These are phyloP conservation scores for Eucera pruinosa DNA, from an alignment of 2,888 invertebrate genomes.

Conservation along the genomic window DNA sequence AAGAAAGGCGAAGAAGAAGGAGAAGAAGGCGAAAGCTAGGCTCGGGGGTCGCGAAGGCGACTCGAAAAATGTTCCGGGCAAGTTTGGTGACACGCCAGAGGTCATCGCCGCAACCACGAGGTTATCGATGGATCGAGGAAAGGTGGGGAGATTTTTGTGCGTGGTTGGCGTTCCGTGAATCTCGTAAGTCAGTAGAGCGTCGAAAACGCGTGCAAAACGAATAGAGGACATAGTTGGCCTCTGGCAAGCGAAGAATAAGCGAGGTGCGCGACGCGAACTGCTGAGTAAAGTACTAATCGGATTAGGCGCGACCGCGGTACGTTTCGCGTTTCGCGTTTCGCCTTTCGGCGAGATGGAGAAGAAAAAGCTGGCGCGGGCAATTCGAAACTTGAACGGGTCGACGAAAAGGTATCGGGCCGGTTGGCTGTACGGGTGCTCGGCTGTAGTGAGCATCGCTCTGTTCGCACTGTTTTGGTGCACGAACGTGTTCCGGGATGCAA, in stretches of 20 bases:
- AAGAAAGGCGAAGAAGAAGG: too few relatives aligned
- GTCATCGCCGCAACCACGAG: conserved; percentile 76
- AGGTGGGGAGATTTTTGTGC: conserved; percentile 77
- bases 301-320: too few relatives aligned
- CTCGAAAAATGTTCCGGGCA: conserved; percentile 53
- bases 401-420: conserved; percentile 52
- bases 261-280: too few relatives aligned
- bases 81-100: conserved; percentile 67
- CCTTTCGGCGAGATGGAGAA: too few relatives aligned
- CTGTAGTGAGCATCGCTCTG: conserved; percentile 85
- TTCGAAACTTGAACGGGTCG: not conserved
- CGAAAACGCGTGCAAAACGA: conserved; percentile 6
- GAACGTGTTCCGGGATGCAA: conserved; percentile 86
- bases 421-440: conserved; percentile 63
- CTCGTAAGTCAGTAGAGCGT: conserved; percentile 30
- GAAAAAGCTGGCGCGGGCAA: conserved; percentile 10
- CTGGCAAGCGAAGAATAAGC: too few relatives aligned
- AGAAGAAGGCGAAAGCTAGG: not conserved
- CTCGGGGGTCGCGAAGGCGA: not conserved
- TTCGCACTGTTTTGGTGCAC: conserved; percentile 88
- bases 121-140: conserved; percentile 75
- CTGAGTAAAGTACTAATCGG: too few relatives aligned
- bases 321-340: too few relatives aligned
- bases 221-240: too few relatives aligned
- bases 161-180: conserved; percentile 63